Conservation (phyloP, 1,140 invertebrate genomes). For the Panonychus citri region DNA sequence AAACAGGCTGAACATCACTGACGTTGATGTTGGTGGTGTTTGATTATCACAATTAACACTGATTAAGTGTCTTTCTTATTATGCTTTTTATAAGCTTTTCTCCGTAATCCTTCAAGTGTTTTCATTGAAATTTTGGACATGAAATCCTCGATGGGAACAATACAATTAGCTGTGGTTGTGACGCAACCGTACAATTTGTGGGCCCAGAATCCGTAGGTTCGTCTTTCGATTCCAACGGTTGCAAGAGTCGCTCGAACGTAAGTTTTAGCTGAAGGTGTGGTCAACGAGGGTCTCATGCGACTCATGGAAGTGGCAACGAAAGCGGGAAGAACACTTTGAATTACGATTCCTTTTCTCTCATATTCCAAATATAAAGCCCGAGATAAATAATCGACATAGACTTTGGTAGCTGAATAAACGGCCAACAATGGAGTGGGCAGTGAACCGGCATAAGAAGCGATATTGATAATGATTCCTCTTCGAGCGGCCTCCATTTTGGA, state of each 20-base stretch:
- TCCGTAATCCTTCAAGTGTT: constrained; percentile 5
- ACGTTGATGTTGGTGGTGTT: too few species aligned
- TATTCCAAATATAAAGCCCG: constrained; percentile 56
- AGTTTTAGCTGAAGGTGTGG: constrained; percentile 47
- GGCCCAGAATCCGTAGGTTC: constrained; percentile 45
- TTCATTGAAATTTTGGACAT: constrained; percentile 9
- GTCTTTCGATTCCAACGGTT: constrained; percentile 43
- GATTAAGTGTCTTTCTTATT: not conserved
- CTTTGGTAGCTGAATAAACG: constrained; percentile 71
- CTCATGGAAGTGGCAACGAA: constrained; percentile 85
- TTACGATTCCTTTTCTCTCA: constrained; percentile 41
- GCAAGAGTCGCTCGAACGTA: constrained; percentile 52
- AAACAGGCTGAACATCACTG: too few species aligned
- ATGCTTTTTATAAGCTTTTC: constrained; percentile 7
- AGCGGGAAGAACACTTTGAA: constrained; percentile 55
- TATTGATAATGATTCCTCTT: constrained; percentile 70
- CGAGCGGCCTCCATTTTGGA: constrained; percentile 63
- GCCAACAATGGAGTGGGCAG: constrained; percentile 58
- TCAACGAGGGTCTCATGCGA: constrained; percentile 50
- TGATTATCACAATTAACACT: too few species aligned
- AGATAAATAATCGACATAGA: constrained; percentile 63
- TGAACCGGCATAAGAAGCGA: constrained; percentile 57
- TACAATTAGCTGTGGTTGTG: constrained; percentile 1
- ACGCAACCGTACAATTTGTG: constrained; percentile 18
- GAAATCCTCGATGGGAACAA: not conserved